Conservation (phyloP, 2,113 vertebrate species). For the Atrichornis clamosus region DNA sequence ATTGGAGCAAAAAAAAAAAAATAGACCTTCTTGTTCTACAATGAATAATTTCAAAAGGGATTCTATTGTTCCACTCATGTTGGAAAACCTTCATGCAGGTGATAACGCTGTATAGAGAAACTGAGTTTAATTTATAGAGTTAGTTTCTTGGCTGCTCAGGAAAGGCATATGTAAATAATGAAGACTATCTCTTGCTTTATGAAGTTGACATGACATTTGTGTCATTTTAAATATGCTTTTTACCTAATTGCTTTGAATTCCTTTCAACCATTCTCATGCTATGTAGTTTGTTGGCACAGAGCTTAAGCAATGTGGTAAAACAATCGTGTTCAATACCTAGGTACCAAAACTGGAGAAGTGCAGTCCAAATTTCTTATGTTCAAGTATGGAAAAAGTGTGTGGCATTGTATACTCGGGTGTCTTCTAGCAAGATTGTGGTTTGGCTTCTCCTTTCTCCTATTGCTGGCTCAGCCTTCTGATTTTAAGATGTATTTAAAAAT, state of each 20-base stretch:
- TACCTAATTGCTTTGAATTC: constrained; percentile 8
- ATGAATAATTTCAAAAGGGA: neutral
- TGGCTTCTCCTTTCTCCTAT: neutral
- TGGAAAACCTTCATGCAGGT: neutral
- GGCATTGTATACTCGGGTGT: constrained; percentile 30
- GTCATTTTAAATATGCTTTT: neutral
- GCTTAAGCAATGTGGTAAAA: constrained; percentile 25
- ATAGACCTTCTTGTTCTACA: neutral
- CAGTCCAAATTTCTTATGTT: constrained; percentile 26
- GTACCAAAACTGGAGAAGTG: constrained; percentile 13
- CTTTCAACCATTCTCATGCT: neutral
- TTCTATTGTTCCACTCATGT: neutral
- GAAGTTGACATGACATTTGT: neutral
- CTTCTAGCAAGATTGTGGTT: constrained; percentile 48
- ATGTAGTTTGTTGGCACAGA: constrained; percentile 5
- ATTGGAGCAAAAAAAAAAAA: neutral
- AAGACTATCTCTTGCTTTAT: neutral
- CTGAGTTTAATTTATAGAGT: neutral
- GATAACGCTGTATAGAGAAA: neutral
- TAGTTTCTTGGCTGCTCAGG: neutral
- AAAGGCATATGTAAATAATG: neutral
- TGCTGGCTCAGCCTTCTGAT: constrained; percentile 10
- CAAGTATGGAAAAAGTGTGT: constrained; percentile 42
- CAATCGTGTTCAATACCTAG: constrained; percentile 44
- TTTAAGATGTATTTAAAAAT: constrained; percentile 36